These are phyloP conservation scores for Bombyx huttoni DNA, from an alignment of 2,888 invertebrate genomes.

Conservation along the genomic window DNA sequence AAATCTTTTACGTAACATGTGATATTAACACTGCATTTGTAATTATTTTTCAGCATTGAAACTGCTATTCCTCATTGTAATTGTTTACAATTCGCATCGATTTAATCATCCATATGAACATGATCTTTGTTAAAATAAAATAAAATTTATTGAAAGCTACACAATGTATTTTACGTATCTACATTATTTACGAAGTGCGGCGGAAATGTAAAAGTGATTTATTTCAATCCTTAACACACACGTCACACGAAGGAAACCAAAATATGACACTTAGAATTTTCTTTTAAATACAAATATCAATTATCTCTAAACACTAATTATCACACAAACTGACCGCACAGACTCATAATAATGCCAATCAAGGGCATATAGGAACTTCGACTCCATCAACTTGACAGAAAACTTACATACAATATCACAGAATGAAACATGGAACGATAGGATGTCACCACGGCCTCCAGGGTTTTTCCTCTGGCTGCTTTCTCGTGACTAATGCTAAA, in stretches of 20 bases:
- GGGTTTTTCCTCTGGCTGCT: conserved; percentile 78
- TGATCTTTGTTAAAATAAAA: too few relatives aligned
- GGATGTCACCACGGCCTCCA: conserved; percentile 85
- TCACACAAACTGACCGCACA: conserved; percentile 31
- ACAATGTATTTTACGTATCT: neutral
- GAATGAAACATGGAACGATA: conserved; percentile 25
- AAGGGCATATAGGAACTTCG: conserved; percentile 34
- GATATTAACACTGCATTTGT: too few relatives aligned
- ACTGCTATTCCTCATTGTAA: too few relatives aligned
- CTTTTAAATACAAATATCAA: neutral
- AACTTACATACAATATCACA: conserved; percentile 25
- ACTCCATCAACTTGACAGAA: conserved; percentile 17
- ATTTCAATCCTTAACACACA: too few relatives aligned
- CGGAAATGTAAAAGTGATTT: conserved; percentile 1
- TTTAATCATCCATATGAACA: neutral
- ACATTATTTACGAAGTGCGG: conserved; percentile 3
- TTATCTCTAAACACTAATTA: conserved; percentile 5
- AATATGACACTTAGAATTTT: neutral
- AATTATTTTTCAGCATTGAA: too few relatives aligned
- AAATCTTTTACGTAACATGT: neutral
- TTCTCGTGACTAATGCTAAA: conserved; percentile 81
- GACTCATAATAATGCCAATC: conserved; percentile 8
- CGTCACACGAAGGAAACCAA: neutral
- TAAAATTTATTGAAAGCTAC: too few relatives aligned
- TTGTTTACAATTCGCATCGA: neutral